Base-by-base conservation (phyloP, 2,888 invertebrate species). In the Pollenia angustigena region DNA sequence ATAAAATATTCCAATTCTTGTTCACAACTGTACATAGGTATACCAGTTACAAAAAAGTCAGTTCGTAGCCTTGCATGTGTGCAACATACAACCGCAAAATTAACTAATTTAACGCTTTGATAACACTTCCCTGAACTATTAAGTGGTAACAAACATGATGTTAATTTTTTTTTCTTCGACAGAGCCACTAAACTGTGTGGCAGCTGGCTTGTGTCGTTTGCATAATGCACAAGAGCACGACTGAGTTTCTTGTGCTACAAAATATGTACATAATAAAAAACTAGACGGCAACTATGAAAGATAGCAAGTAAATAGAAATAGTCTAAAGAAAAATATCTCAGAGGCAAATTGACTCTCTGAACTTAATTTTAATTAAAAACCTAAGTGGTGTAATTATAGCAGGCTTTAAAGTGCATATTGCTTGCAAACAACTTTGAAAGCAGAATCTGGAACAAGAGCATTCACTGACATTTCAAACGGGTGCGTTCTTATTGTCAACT, bases 361-460 rank as follows among this genome's bases (percentile, higher is more conserved):
- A 71, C 64, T 50, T 52, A 75, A 71, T 80, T 86, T 86, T 86
- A 86, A 86, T 86, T 86, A 82, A 82, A 86, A 79, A 71, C 82
- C 64, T 79, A 86, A 86, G 85, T 82, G 82, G 82, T 50, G 82
- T 80, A 86, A 82, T 86, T 86, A 86, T 82, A 82, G 56, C 62
- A 74, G 85, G 81, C 82, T 71, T 75, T 68, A 82, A 75, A 68
- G 69, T 79, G 68, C 85, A 85, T 79, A 79, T 75, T 79, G 79
- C 81, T 75, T 79, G 62, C 50, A 46, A 64, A 44, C 11, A 81
- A 74, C 72, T 75, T 50, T 56, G 68, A 52, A 79, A 68, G 52
- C 18, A 44, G 9, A 48, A 18, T 10, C 14, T 10, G 12, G 32
- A 32, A 9, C 6, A 66, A 56, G 44, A 42, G 23, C 9, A 44